Conservation (phyloP, 2,113 vertebrate species). For the Cariama cristata region DNA sequence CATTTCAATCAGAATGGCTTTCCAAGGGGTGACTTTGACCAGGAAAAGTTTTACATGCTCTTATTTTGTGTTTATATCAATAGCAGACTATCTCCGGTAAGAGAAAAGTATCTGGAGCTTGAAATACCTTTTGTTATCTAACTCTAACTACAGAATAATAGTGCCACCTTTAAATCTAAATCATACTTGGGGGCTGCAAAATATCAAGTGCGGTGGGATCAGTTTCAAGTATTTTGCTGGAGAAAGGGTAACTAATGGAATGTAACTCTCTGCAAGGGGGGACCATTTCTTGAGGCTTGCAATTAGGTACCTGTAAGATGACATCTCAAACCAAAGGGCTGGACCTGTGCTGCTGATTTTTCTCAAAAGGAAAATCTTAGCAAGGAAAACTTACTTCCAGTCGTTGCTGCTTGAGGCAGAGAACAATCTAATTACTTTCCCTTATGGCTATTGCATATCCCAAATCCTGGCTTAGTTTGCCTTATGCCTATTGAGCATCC, state of each 20-base stretch:
- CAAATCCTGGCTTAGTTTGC: neutral
- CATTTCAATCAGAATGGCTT: neutral
- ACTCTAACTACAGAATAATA: neutral
- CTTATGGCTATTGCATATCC: too few relatives aligned
- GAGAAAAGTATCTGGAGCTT: neutral
- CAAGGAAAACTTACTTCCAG: neutral
- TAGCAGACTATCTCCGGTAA: neutral
- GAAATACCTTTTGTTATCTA: neutral
- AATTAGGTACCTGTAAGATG: neutral
- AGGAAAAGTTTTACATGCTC: neutral
- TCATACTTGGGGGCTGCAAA: rapidly evolving
- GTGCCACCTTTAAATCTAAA: neutral
- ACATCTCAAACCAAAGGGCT: neutral
- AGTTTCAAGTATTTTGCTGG: neutral
- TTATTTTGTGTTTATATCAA: neutral
- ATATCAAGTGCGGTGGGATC: neutral
- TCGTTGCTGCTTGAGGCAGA: neutral
- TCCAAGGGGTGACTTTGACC: neutral
- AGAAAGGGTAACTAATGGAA: neutral
- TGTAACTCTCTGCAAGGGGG: neutral
- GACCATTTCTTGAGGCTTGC: neutral
- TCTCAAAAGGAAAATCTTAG: neutral
- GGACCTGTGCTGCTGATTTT: neutral
- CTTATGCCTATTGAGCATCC: too few relatives aligned
- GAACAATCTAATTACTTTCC: rapidly evolving